Conservation (phyloP, 2,888 invertebrate genomes). For the Calephelis perditalis region DNA sequence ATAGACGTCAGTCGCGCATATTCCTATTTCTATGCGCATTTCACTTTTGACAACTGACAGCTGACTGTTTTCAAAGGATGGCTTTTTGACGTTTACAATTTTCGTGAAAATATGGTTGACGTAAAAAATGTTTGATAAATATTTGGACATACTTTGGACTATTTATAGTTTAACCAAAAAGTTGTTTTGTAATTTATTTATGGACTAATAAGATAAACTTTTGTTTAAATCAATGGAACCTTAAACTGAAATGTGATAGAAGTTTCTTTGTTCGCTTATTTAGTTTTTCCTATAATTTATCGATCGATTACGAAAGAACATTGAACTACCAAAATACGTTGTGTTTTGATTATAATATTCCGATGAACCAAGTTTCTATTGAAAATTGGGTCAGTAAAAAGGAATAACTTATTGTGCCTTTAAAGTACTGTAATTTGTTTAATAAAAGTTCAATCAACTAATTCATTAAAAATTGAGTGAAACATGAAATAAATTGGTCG, state of each 20-base stretch:
- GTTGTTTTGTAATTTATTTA: background rate
- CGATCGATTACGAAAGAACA: conserved; percentile 72
- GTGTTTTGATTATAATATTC: conserved; percentile 14
- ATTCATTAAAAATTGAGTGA: conserved; percentile 11
- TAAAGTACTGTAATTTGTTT: conserved; percentile 17
- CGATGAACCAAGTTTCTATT: background rate
- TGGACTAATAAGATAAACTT: conserved; percentile 1
- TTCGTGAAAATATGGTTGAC: conserved; percentile 59
- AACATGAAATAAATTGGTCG: conserved; percentile 30
- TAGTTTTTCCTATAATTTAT: conserved; percentile 63
- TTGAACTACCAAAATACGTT: conserved; percentile 12
- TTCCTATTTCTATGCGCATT: no score
- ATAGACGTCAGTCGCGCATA: no score
- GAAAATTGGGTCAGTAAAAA: no score
- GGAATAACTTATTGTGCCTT: no score
- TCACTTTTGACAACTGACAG: conserved; percentile 33
- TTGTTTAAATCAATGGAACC: conserved; percentile 16
- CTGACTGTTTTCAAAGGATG: conserved; percentile 22
- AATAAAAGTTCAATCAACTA: conserved; percentile 6
- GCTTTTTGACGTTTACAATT: conserved; percentile 44
- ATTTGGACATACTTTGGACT: conserved; percentile 40
- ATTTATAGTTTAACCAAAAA: conserved; percentile 4
- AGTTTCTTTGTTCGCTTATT: conserved; percentile 66
- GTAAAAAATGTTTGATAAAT: conserved; percentile 55
- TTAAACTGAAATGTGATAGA: conserved; percentile 20